Evolutionary conservation across 1,140 invertebrate genomes (phyloP).

Genomic region (Laupala kohalensis): DNA sequence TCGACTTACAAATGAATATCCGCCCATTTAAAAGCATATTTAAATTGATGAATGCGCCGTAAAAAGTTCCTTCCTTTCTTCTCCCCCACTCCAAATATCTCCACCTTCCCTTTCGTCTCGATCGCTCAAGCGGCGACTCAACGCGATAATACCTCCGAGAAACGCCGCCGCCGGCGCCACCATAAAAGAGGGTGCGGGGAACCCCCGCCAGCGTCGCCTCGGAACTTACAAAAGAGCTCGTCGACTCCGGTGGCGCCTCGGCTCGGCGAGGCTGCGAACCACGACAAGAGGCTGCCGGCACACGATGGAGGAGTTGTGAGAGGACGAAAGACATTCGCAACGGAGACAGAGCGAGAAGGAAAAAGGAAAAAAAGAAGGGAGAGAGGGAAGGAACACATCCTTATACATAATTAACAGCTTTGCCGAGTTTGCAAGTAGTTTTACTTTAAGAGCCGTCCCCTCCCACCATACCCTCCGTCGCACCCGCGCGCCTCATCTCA

Average conservation of each 20-base stretch:
- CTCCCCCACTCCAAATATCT: background rate
- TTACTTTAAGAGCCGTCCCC: background rate
- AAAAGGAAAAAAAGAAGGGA: background rate
- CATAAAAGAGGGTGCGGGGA: too few species aligned
- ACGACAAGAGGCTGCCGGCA: too few species aligned
- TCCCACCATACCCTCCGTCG: conserved; percentile 4
- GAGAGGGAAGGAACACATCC: background rate
- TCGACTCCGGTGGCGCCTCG: too few species aligned
- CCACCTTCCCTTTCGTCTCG: background rate
- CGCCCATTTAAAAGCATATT: background rate
- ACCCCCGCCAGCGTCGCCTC: too few species aligned
- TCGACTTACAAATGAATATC: background rate
- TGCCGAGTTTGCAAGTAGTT: conserved; percentile 6
- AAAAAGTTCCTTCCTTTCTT: background rate
- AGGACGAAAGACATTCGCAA: background rate
- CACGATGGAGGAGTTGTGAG: background rate
- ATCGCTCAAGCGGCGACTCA: background rate
- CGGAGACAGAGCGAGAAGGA: background rate
- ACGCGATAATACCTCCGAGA: background rate
- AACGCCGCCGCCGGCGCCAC: too few species aligned
- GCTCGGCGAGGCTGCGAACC: too few species aligned
- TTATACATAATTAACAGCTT: conserved; percentile 5
- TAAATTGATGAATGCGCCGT: background rate
- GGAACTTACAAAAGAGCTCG: too few species aligned
- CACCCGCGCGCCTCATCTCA: conserved; percentile 2